phyloP scores from a whole-genome alignment of 2,113 vertebrate species.

The Porphyrio hochstetteri region DNA sequence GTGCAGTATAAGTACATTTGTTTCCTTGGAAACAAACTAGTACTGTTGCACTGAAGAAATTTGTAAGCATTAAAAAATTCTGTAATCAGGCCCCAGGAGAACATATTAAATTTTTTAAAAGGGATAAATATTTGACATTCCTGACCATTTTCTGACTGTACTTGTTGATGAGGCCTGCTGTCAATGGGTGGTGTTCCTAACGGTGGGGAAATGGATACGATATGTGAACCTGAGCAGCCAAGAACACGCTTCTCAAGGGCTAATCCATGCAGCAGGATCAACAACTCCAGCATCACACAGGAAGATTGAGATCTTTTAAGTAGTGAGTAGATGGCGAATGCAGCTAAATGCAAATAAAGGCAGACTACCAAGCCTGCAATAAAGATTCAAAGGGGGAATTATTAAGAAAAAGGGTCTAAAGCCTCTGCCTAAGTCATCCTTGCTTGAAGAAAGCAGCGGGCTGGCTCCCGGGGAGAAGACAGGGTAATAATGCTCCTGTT shows the following conservation, averaged over 20 bases:
- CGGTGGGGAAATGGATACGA: neutral
- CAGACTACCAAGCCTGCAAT: neutral
- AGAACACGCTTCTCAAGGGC: neutral
- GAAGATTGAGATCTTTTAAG: constrained; percentile 21
- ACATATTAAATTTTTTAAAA: constrained; percentile 75
- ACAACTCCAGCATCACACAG: neutral
- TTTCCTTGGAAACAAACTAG: constrained; percentile 81
- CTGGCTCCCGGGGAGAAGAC: neutral
- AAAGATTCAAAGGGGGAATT: neutral
- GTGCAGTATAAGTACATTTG: constrained; percentile 71
- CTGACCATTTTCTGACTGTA: constrained; percentile 63
- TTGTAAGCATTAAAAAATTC: constrained; percentile 80
- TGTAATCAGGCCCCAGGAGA: constrained; percentile 77
- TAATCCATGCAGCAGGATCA: constrained; percentile 21
- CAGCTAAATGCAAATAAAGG: neutral
- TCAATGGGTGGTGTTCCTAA: constrained; percentile 47
- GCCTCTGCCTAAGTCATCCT: neutral
- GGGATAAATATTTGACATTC: constrained; percentile 79
- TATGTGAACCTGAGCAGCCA: neutral
- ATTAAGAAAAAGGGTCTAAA: neutral
- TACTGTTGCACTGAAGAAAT: constrained; percentile 73
- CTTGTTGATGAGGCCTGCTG: constrained; percentile 59
- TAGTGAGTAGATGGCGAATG: neutral
- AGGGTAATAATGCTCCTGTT: neutral
- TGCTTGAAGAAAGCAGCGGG: neutral